These are phyloP conservation scores for Ctenosaura bakeri DNA, from an alignment of 2,797 vertebrate species.

Conservation along the genomic window DNA sequence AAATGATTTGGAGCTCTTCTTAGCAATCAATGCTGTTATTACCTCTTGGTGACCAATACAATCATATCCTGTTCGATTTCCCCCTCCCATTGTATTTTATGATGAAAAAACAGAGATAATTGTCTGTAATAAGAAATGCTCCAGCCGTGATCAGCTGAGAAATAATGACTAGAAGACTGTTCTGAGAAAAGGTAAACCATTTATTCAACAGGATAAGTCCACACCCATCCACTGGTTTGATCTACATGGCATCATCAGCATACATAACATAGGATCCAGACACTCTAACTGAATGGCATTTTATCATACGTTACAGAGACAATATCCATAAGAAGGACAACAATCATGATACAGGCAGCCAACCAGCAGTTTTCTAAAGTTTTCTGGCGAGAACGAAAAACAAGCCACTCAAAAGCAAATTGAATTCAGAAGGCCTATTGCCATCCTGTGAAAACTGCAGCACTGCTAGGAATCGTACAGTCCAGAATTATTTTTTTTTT, in stretches of 20 bases:
- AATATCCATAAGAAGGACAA: constrained; percentile 80
- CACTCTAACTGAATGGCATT: constrained; percentile 86
- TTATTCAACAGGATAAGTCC: constrained; percentile 92
- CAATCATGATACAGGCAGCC: constrained; percentile 70
- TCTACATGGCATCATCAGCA: constrained; percentile 83
- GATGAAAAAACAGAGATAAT: too few species aligned
- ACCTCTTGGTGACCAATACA: too few species aligned
- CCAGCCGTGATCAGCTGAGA: neutral
- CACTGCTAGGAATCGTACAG: constrained; percentile 76
- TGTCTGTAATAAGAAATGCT: too few species aligned
- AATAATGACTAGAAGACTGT: constrained; percentile 52
- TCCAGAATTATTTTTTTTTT: constrained; percentile 62
- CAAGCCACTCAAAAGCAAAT: constrained; percentile 77
- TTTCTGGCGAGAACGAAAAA: constrained; percentile 63
- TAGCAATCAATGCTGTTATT: too few species aligned
- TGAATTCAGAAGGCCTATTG: constrained; percentile 69
- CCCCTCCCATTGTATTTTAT: too few species aligned
- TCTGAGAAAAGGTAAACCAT: constrained; percentile 86
- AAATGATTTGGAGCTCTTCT: neutral
- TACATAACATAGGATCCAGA: constrained; percentile 89
- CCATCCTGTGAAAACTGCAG: constrained; percentile 78
- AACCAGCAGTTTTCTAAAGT: constrained; percentile 65
- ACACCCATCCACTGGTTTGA: constrained; percentile 90
- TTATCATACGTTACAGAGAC: constrained; percentile 86
- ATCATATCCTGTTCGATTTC: too few species aligned